Evolutionary conservation across 2,888 invertebrate genomes (phyloP).

Genomic region (Schizotus pectinicornis): DNA sequence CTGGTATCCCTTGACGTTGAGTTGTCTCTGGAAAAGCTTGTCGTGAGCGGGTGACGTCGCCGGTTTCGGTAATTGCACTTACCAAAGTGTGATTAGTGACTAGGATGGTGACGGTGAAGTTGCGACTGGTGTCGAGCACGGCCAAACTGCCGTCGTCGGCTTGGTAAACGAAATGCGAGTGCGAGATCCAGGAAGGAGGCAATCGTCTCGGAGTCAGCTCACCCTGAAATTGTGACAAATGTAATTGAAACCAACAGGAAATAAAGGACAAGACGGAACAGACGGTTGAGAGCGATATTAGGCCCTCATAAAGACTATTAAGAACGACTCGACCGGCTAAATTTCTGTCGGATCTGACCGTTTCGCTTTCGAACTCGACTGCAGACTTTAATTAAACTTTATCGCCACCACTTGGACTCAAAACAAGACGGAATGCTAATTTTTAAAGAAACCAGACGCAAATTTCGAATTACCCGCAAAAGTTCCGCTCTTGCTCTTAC

Average conservation of each 20-base stretch:
- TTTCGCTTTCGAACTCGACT: background rate
- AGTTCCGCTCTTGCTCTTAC: too few relatives aligned
- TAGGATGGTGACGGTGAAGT: slow-evolving; percentile 74
- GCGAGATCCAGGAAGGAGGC: slow-evolving; percentile 82
- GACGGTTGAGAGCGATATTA: slow-evolving; percentile 16
- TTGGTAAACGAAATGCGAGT: slow-evolving; percentile 84
- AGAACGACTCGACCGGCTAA: slow-evolving; percentile 18
- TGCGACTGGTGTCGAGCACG: slow-evolving; percentile 79
- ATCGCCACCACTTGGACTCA: background rate
- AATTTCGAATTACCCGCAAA: too few relatives aligned
- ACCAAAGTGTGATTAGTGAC: slow-evolving; percentile 89
- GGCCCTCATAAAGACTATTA: slow-evolving; percentile 17
- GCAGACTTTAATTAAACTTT: slow-evolving; percentile 14
- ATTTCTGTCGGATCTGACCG: slow-evolving; percentile 15
- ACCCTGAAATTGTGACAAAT: slow-evolving; percentile 47
- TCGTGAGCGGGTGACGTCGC: background rate
- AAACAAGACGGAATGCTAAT: too few relatives aligned
- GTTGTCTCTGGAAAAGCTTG: slow-evolving; percentile 74
- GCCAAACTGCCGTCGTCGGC: slow-evolving; percentile 85
- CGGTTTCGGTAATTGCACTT: slow-evolving; percentile 54
- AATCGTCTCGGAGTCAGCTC: slow-evolving; percentile 60
- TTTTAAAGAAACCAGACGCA: too few relatives aligned
- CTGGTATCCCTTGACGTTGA: slow-evolving; percentile 86
- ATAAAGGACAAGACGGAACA: slow-evolving; percentile 25
- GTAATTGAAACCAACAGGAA: slow-evolving; percentile 33